A percentile compares a stretch with the other conserved stretches of the same genome.
Conservation (phyloP, 2,797 vertebrate species). For the Capromys pilorides region DNA sequence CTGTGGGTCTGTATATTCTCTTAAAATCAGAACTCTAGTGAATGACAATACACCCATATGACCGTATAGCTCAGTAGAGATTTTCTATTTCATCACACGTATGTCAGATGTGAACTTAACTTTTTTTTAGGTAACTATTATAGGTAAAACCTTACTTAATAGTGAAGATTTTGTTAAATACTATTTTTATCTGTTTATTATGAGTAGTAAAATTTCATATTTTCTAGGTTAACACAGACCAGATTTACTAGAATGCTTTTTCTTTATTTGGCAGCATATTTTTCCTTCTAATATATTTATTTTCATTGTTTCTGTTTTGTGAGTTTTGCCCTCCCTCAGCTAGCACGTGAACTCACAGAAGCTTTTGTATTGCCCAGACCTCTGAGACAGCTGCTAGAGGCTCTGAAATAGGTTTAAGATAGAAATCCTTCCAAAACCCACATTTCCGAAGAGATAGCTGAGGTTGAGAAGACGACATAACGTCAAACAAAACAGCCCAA, state of each 20-base stretch:
- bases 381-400: not conserved
- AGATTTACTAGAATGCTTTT: not conserved
- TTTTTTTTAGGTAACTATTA: not conserved
- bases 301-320: not conserved
- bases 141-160: not conserved
- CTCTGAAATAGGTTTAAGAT: slow-evolving; percentile 21
- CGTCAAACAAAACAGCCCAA: not conserved
- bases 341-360: not conserved
- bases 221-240: slow-evolving; percentile 5
- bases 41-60: not conserved
- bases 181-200: not conserved
- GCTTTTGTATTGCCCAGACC: not conserved
- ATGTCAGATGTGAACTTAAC: not conserved
- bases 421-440: not conserved
- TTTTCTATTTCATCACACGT: not conserved
- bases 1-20: not conserved
- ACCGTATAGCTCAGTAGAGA: not conserved
- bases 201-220: slow-evolving; percentile 5
- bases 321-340: not conserved
- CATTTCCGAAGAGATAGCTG: slow-evolving; percentile 16
- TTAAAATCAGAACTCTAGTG: not conserved
- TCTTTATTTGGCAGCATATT: not conserved
- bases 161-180: not conserved
- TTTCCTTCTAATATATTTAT: not conserved
- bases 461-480: slow-evolving; percentile 4